A percentile compares a stretch with the other conserved stretches of the same genome.
These are phyloP conservation scores for Cylloceria caligata DNA, from an alignment of 2,888 invertebrate genomes.

Conservation along the genomic window DNA sequence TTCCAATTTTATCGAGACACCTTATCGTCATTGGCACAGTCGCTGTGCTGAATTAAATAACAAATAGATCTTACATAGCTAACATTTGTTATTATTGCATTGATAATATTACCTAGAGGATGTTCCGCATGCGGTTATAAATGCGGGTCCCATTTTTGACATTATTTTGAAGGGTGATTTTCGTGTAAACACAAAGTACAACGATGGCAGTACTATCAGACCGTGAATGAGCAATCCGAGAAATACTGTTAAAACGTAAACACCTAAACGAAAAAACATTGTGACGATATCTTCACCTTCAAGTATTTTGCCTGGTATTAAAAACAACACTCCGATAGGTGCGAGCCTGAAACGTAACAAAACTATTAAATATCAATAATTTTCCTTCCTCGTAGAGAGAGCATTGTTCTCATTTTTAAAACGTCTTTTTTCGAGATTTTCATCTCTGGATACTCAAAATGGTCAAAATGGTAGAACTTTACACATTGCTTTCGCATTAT, in stretches of 20 bases:
- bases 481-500: too few relatives aligned
- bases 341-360: constrained; percentile 88
- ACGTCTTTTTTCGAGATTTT: too few relatives aligned
- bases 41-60: constrained; percentile 89
- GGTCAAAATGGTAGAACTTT: too few relatives aligned
- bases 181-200: constrained; percentile 93
- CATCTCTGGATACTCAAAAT: too few relatives aligned
- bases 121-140: constrained; percentile 98
- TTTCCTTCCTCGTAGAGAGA: too few relatives aligned
- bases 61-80: constrained; percentile 14
- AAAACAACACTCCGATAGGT: constrained; percentile 94
- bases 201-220: constrained; percentile 93
- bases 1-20: constrained; percentile 95
- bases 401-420: too few relatives aligned
- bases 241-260: constrained; percentile 96
- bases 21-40: constrained; percentile 98
- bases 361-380: constrained; percentile 39
- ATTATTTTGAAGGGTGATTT: constrained; percentile 93
- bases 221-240: constrained; percentile 96
- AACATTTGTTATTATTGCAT: not conserved
- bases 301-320: constrained; percentile 95
- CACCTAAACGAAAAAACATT: constrained; percentile 93
- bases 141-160: constrained; percentile 94
- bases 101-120: constrained; percentile 87
- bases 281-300: constrained; percentile 94